Percentiles rank a stretch among this genome's conserved stretches.
Conservation (phyloP, 2,888 invertebrate genomes). For the Ochropacha duplaris region DNA sequence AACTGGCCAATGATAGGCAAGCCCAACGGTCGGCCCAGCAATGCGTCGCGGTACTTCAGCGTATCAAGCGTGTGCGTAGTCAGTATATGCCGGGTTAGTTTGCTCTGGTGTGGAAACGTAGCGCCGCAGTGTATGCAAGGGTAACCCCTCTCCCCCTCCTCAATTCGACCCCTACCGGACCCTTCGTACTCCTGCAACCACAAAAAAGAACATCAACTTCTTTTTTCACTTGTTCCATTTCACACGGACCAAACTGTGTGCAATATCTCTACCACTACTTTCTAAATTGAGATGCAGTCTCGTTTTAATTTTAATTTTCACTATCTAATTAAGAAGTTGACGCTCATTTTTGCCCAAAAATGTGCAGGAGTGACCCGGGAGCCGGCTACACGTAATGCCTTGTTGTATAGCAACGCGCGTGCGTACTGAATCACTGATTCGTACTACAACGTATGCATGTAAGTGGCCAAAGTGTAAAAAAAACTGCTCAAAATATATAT, state of each 20-base stretch:
- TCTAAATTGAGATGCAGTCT: slow-evolving; percentile 82
- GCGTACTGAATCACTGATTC: slow-evolving; percentile 69
- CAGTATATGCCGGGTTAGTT: slow-evolving; percentile 94
- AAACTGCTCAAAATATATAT: slow-evolving; percentile 79
- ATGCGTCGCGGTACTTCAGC: slow-evolving; percentile 91
- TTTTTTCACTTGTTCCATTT: slow-evolving; percentile 84
- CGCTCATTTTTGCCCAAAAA: slow-evolving; percentile 92
- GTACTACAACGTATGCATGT: slow-evolving; percentile 67
- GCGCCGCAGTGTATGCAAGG: slow-evolving; percentile 95
- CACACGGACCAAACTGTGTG: slow-evolving; percentile 74
- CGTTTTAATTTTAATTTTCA: slow-evolving; percentile 65
- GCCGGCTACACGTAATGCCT: slow-evolving; percentile 76
- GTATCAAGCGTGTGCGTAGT: slow-evolving; percentile 95
- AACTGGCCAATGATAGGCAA: slow-evolving; percentile 74
- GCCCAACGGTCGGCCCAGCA: slow-evolving; percentile 66
- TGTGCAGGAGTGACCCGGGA: slow-evolving; percentile 82
- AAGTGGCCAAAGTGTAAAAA: slow-evolving; percentile 75
- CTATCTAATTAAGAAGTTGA: slow-evolving; percentile 89
- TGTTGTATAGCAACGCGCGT: slow-evolving; percentile 74
- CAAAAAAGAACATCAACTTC: slow-evolving; percentile 94
- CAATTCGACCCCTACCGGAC: slow-evolving; percentile 82
- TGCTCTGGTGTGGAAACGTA: slow-evolving; percentile 94
- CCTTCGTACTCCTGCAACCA: slow-evolving; percentile 96
- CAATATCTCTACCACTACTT: slow-evolving; percentile 79
- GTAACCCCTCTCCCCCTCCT: slow-evolving; percentile 83